Evolutionary conservation across 2,797 vertebrate genomes (phyloP).

Genomic region (Oreochromis mossambicus): DNA sequence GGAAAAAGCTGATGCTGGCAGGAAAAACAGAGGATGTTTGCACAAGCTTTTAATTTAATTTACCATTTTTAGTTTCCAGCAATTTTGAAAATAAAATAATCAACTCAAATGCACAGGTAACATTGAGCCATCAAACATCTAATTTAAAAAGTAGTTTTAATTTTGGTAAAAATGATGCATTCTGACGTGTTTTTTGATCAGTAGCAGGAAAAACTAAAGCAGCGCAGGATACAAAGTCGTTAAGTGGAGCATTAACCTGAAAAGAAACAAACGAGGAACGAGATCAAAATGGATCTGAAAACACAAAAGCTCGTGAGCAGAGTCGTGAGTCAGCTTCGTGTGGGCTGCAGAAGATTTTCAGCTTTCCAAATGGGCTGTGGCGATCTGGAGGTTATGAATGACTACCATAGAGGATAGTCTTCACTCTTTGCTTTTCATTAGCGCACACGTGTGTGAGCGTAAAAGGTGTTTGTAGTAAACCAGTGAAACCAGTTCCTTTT

Average conservation of each 20-base stretch:
- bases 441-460: accelerated
- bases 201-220: not conserved
- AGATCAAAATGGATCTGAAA: not conserved
- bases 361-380: not conserved
- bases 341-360: not conserved
- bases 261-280: accelerated
- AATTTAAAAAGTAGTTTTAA: accelerated
- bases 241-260: not conserved
- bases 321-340: not conserved
- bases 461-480: not conserved
- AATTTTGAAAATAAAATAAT: not conserved
- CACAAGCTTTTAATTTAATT: not conserved
- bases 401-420: not conserved
- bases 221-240: not conserved
- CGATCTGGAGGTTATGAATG: not conserved
- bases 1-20: not conserved
- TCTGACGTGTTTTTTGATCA: not conserved
- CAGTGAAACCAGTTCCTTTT: not conserved
- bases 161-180: not conserved
- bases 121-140: not conserved
- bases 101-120: not conserved
- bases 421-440: not conserved
- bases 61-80: not conserved
- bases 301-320: not conserved
- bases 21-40: not conserved